Conservation (phyloP, 2,797 vertebrate species). For the Nothura maculosa region DNA sequence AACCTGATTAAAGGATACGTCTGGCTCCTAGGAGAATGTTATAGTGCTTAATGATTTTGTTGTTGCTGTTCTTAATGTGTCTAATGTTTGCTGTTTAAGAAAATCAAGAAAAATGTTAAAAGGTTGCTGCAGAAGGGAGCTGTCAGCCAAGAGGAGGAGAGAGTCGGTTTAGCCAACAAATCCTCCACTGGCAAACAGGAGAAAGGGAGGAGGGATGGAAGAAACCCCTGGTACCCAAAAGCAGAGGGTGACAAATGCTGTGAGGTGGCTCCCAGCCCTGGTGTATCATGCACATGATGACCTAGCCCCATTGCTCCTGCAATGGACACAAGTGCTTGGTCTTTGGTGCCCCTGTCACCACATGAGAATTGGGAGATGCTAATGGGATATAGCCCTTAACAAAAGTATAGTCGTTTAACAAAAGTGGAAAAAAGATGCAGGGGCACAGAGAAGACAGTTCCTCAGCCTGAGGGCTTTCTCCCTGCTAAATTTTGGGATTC, state of each 20-base stretch:
- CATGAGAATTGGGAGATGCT: background rate
- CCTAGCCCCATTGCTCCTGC: background rate
- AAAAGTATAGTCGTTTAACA: background rate
- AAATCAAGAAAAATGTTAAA: slow-evolving; percentile 83
- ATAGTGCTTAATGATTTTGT: slow-evolving; percentile 80
- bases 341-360: background rate
- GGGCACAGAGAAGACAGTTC: background rate
- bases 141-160: slow-evolving; percentile 21
- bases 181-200: background rate
- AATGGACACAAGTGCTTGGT: background rate
- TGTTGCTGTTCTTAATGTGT: slow-evolving; percentile 82
- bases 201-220: background rate
- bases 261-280: fast-evolving
- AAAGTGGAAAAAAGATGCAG: background rate
- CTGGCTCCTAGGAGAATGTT: slow-evolving; percentile 79
- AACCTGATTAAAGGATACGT: slow-evolving; percentile 80
- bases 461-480: background rate
- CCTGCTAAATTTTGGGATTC: background rate
- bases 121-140: slow-evolving; percentile 67
- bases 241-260: background rate
- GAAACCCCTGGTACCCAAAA: background rate
- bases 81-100: slow-evolving; percentile 82
- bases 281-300: background rate
- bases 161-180: background rate
- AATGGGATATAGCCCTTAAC: background rate